Base-by-base conservation (phyloP, 2,113 vertebrate species). In the Ellobius talpinus region DNA sequence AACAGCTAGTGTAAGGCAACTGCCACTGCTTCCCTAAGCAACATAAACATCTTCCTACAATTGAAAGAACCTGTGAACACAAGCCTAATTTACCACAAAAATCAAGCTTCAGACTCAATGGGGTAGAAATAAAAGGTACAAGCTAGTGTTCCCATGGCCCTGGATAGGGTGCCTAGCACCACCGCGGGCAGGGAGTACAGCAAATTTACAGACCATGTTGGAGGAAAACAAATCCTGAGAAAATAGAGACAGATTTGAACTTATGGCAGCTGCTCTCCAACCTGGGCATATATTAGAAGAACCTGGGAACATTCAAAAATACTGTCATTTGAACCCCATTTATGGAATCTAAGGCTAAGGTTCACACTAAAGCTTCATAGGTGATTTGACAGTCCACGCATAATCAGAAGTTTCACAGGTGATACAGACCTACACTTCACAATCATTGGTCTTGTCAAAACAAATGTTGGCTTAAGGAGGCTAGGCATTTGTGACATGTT, bases 31-130 rank as follows among this genome's bases (percentile, higher is more conserved):
- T 52, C 33, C 72, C 87, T 79, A 93, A 93, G 89, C 39, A 79
- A 93, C 14, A 61, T 70, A 74, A 42, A 88, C 31, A 52, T 36
- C n/a, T 52, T 93, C 90, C 66, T 86, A 70, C 33, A 85, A 52
- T 23, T 88, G 24, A 92, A 8, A 95, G 29, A 87, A 79, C 36
- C 47, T 79, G n/a, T 78, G 87, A 95, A 79, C 86, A 61, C 52
- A 33, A 96, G 79, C 29, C 39, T 91, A 90, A 92, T 78, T 96
- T 91, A 90, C 39, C 19, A 86, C 31, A 72, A 72, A 88, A 74
- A 76, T 58, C 76, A 95, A 96, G 96, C 58, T 95, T 92, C 87
- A 92, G 52, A 39, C 26, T 81, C 36, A 66, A 76, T 87, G 31
- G 72, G n/a, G 78, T 11, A 73, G 55, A 81, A 87, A 92, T 55